Percentiles rank a stretch among this genome's conserved stretches.
These are phyloP conservation scores for Megalops cyprinoides DNA, from an alignment of 2,797 vertebrate species.

Conservation along the genomic window DNA sequence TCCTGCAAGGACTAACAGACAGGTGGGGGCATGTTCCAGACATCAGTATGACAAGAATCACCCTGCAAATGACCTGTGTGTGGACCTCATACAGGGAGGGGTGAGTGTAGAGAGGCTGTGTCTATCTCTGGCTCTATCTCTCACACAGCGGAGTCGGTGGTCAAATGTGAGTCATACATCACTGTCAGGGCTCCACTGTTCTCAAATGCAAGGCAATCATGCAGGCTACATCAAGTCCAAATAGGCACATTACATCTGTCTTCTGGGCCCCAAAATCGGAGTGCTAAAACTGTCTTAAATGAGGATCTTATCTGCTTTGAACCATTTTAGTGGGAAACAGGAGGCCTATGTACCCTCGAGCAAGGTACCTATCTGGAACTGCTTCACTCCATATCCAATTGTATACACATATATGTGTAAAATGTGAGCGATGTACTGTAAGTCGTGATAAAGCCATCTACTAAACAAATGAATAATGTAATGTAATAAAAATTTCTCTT, in stretches of 20 bases:
- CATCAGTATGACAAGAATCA: background rate
- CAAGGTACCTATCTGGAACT: background rate
- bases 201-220: background rate
- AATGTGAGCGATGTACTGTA: background rate
- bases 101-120: background rate
- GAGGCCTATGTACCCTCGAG: background rate
- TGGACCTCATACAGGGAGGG: background rate
- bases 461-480: background rate
- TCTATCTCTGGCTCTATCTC: background rate
- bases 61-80: background rate
- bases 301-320: background rate
- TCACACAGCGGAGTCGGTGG: background rate
- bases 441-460: background rate
- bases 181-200: conserved; percentile 1
- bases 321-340: background rate
- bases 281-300: background rate
- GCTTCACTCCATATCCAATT: background rate
- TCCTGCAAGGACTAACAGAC: background rate
- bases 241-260: background rate
- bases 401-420: background rate
- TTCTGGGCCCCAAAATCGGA: background rate
- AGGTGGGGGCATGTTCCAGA: background rate
- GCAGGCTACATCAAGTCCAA: background rate
- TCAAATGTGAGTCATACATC: background rate
- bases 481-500: conserved; percentile 3